Percentiles rank a stretch among this genome's conserved stretches.
These are phyloP conservation scores for Triops longicaudatus DNA, from an alignment of 1,140 invertebrate species.

Conservation along the genomic window DNA sequence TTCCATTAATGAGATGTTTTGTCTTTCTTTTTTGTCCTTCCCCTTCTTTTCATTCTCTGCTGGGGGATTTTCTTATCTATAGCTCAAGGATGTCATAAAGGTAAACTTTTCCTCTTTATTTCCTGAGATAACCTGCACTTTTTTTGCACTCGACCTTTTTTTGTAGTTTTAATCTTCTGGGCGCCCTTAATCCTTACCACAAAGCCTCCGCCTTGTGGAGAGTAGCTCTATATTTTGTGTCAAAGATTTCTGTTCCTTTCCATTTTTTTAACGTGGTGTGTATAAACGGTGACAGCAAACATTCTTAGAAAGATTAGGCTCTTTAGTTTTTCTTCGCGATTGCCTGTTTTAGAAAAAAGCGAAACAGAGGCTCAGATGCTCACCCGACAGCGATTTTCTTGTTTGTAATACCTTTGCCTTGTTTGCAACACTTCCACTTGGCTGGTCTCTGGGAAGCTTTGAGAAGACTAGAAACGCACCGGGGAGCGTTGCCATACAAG, in stretches of 20 bases:
- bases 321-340: too few relatives aligned
- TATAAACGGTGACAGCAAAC: too few relatives aligned
- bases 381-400: not conserved
- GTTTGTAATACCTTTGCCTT: not conserved
- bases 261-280: too few relatives aligned
- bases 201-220: not conserved
- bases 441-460: not conserved
- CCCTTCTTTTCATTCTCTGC: slow-evolving; percentile 13
- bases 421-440: slow-evolving; percentile 1
- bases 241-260: too few relatives aligned
- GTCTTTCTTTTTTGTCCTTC: slow-evolving; percentile 20
- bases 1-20: slow-evolving; percentile 7
- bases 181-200: not conserved
- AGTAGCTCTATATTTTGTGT: not conserved
- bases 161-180: not conserved
- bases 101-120: slow-evolving; percentile 20
- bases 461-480: not conserved
- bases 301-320: too few relatives aligned
- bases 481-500: not conserved
- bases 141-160: not conserved
- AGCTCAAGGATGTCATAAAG: slow-evolving; percentile 12
- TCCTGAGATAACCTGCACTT: not conserved
- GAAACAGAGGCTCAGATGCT: not conserved
- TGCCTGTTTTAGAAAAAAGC: not conserved
- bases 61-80: slow-evolving; percentile 26